Conservation (phyloP, 1,140 invertebrate species). For the Zaprionus davidi region DNA sequence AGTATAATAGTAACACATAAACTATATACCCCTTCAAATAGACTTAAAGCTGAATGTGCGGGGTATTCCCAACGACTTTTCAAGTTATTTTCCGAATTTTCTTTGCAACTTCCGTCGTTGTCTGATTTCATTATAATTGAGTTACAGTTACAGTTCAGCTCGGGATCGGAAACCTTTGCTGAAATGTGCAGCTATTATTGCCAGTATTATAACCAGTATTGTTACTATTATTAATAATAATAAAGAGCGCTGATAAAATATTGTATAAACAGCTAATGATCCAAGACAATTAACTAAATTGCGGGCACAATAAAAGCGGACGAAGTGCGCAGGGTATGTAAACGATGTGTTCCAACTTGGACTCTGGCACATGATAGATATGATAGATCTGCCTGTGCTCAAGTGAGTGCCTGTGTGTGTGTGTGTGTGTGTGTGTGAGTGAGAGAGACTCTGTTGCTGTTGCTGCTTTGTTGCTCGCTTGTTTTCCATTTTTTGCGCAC, state of each 20-base stretch:
- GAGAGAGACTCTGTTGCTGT: neutral
- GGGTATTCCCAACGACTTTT: neutral
- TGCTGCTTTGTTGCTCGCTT: slow-evolving; percentile 20
- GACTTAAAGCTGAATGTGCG: no score
- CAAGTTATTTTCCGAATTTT: neutral
- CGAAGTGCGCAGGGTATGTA: slow-evolving; percentile 3
- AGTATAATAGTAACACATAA: no score
- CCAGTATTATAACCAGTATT: neutral
- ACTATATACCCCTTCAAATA: no score
- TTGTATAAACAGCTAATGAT: slow-evolving; percentile 1
- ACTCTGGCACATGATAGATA: slow-evolving; percentile 4
- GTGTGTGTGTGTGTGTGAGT: neutral
- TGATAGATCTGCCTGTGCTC: neutral
- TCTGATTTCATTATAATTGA: neutral
- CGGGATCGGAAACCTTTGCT: slow-evolving; percentile 4
- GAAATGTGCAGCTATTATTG: neutral
- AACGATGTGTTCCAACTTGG: slow-evolving; percentile 5
- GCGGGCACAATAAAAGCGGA: neutral
- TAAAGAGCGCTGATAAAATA: neutral
- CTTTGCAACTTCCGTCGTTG: neutral
- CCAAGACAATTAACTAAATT: slow-evolving; percentile 12
- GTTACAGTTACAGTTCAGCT: neutral
- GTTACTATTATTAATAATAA: neutral
- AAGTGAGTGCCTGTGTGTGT: neutral
- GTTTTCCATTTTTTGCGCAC: slow-evolving; percentile 23